Percentiles rank a stretch among this genome's conserved stretches.
These are phyloP conservation scores for Phortica okadai DNA, from an alignment of 2,888 invertebrate species.

Conservation along the genomic window DNA sequence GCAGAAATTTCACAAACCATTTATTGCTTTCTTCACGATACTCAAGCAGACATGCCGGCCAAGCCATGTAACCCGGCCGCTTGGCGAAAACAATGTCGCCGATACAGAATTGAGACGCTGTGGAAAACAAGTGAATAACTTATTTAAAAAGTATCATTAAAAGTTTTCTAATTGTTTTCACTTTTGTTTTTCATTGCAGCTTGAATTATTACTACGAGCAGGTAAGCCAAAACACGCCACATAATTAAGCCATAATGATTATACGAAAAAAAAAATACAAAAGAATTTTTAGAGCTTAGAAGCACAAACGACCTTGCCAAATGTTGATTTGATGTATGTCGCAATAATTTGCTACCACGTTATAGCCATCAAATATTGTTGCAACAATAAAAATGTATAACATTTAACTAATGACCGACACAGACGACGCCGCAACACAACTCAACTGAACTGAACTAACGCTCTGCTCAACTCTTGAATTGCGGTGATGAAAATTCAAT, in stretches of 20 bases:
- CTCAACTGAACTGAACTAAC: slow-evolving; percentile 14
- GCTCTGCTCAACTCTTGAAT: slow-evolving; percentile 49
- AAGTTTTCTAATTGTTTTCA: background rate
- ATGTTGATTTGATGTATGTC: slow-evolving; percentile 70
- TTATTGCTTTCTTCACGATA: background rate
- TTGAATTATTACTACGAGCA: slow-evolving; percentile 41
- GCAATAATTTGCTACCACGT: slow-evolving; percentile 50
- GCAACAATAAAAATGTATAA: slow-evolving; percentile 60
- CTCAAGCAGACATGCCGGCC: slow-evolving; percentile 43
- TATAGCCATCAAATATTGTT: slow-evolving; percentile 1
- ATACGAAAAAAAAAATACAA: background rate
- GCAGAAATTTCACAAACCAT: slow-evolving; percentile 36
- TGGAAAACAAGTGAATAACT: background rate
- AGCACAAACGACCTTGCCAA: slow-evolving; percentile 63
- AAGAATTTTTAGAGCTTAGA: slow-evolving; percentile 34
- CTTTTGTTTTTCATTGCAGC: slow-evolving; percentile 48
- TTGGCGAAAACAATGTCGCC: slow-evolving; percentile 48
- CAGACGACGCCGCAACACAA: slow-evolving; percentile 21
- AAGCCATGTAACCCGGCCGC: slow-evolving; percentile 35
- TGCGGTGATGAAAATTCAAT: slow-evolving; percentile 71
- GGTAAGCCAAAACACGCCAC: slow-evolving; percentile 8
- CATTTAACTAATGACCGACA: slow-evolving; percentile 69
- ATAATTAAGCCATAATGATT: slow-evolving; percentile 15
- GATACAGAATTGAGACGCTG: background rate
- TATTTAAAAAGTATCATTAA: background rate